A percentile compares a stretch with the other conserved stretches of the same genome.
phyloP scores from a whole-genome alignment of 2,113 vertebrate species.

The Vicugna pacos region DNA sequence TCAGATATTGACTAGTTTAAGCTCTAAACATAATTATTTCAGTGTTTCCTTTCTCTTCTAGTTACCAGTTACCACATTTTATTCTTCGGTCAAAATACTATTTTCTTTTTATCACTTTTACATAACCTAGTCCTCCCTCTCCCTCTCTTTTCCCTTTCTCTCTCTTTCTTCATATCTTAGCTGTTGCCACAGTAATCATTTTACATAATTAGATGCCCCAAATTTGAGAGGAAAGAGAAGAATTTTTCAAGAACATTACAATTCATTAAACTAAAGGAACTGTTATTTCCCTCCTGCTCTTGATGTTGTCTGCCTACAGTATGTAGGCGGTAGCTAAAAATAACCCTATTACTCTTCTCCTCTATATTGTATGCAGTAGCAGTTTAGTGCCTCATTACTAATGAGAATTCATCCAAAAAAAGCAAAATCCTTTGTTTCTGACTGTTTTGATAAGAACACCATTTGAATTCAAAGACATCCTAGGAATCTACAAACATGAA shows the following conservation, averaged over 20 bases:
- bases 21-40: background rate
- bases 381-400: constrained; percentile 76
- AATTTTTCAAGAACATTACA: constrained; percentile 68
- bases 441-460: constrained; percentile 64
- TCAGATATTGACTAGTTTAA: constrained; percentile 23
- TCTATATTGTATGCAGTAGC: constrained; percentile 67
- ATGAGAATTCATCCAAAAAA: constrained; percentile 77
- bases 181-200: constrained; percentile 72
- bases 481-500: constrained; percentile 61
- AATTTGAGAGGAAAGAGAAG: constrained; percentile 59
- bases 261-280: constrained; percentile 77
- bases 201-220: constrained; percentile 72
- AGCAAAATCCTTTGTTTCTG: constrained; percentile 68
- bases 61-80: constrained; percentile 14
- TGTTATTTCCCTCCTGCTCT: constrained; percentile 67
- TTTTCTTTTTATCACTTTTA: constrained; percentile 8
- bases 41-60: constrained; percentile 50
- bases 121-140: background rate
- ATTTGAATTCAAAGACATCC: constrained; percentile 68
- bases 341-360: constrained; percentile 75
- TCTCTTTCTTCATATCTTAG: constrained; percentile 18
- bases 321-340: constrained; percentile 80
- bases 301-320: constrained; percentile 72
- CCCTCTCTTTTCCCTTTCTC: background rate
- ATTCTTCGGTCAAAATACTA: background rate